A percentile compares a stretch with the other conserved stretches of the same genome.
Evolutionary conservation across 2,113 vertebrate genomes (phyloP).

Genomic region (Mesitornis unicolor): DNA sequence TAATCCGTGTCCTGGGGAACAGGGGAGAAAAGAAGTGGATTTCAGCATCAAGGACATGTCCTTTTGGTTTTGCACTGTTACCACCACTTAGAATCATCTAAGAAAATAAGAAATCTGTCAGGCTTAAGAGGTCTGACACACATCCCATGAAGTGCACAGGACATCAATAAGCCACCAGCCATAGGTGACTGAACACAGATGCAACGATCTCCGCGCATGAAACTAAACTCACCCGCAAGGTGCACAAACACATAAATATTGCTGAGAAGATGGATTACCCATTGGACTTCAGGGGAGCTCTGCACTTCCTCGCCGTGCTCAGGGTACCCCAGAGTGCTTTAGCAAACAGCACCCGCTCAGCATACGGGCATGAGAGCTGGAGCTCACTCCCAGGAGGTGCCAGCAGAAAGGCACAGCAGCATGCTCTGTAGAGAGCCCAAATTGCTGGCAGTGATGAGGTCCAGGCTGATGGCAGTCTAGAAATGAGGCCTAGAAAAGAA

Average conservation of each 20-base stretch:
- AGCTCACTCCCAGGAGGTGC: not conserved
- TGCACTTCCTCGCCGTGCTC: not conserved
- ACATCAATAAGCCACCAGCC: rapidly evolving
- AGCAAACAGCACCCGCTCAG: not conserved
- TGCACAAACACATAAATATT: not conserved
- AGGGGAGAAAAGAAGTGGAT: not conserved
- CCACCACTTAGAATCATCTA: not conserved
- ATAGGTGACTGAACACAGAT: not conserved
- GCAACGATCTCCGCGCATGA: not conserved
- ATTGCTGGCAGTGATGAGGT: rapidly evolving
- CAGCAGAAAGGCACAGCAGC: not conserved
- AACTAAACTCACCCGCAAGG: not conserved
- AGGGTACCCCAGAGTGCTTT: rapidly evolving
- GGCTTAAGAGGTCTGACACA: not conserved
- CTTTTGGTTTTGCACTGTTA: not conserved
- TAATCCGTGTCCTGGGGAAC: not conserved
- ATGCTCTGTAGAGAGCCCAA: rapidly evolving
- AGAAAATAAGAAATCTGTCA: not conserved
- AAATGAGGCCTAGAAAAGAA: not conserved
- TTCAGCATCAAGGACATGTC: not conserved
- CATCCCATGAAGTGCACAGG: not conserved
- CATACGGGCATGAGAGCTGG: rapidly evolving
- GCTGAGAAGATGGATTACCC: not conserved
- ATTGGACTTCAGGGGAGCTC: not conserved
- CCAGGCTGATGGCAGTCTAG: not conserved